phyloP scores from a whole-genome alignment of 2,113 vertebrate species.

The Ciconia boyciana region DNA sequence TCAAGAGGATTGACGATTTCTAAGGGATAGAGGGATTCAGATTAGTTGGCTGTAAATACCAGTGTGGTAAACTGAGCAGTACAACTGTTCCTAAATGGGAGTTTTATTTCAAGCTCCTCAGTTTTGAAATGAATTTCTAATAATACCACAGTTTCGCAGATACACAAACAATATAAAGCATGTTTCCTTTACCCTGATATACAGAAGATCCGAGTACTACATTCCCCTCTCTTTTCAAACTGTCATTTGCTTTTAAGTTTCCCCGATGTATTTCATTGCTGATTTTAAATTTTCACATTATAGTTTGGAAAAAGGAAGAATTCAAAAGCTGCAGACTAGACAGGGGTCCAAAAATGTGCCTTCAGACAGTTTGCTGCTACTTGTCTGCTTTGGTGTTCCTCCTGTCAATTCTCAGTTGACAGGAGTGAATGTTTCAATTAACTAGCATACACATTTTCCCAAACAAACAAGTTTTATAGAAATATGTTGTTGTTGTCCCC shows the following conservation, averaged over 20 bases:
- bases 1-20: not conserved
- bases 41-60: not conserved
- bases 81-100: not conserved
- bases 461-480: not conserved
- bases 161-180: not conserved
- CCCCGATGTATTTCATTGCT: not conserved
- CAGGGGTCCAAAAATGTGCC: not conserved
- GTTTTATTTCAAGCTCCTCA: conserved; percentile 1
- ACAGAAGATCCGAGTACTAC: not conserved
- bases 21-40: not conserved
- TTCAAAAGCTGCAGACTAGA: not conserved
- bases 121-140: not conserved
- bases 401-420: not conserved
- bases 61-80: not conserved
- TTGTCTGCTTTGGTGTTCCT: not conserved
- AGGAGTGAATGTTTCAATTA: not conserved
- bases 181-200: not conserved
- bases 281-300: not conserved
- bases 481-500: not conserved
- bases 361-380: not conserved
- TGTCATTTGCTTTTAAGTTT: not conserved
- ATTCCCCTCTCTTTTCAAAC: not conserved
- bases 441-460: not conserved
- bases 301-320: not conserved
- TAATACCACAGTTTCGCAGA: not conserved